Percentiles rank a stretch among this genome's conserved stretches.
phyloP scores from a whole-genome alignment of 1,140 invertebrate genomes.

The Eueides isabella region DNA sequence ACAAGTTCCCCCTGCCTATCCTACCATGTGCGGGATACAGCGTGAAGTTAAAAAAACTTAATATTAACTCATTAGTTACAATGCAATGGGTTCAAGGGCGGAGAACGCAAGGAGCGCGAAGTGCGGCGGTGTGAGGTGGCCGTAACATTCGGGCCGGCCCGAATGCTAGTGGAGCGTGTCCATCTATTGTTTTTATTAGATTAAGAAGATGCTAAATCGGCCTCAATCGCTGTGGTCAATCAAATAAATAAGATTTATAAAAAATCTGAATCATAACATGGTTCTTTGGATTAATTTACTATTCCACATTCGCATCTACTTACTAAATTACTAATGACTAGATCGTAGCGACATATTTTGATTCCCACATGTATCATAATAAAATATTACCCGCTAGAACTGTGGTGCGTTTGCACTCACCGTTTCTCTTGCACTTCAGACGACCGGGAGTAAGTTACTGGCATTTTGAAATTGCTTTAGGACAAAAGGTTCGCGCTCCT shows the following conservation, averaged over 20 bases:
- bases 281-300: neutral
- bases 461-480: slow-evolving; percentile 44
- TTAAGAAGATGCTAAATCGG: slow-evolving; percentile 7
- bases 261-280: too few relatives aligned
- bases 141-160: slow-evolving; percentile 29
- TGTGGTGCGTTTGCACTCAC: slow-evolving; percentile 50
- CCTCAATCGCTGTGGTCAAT: neutral
- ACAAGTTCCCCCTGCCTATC: too few relatives aligned
- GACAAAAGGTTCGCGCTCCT: slow-evolving; percentile 17
- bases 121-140: slow-evolving; percentile 33
- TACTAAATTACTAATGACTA: neutral
- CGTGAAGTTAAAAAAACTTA: neutral
- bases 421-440: slow-evolving; percentile 58
- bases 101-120: slow-evolving; percentile 31
- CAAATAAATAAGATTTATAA: neutral
- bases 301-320: neutral
- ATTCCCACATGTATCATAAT: neutral
- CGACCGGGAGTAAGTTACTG: slow-evolving; percentile 58
- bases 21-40: too few relatives aligned
- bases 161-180: slow-evolving; percentile 21
- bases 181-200: slow-evolving; percentile 16
- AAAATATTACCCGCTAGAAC: neutral
- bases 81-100: slow-evolving; percentile 25
- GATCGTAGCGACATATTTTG: neutral
- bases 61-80: neutral